phyloP scores from a whole-genome alignment of 2,888 invertebrate species.

The Callyntrura guangdongensis region DNA sequence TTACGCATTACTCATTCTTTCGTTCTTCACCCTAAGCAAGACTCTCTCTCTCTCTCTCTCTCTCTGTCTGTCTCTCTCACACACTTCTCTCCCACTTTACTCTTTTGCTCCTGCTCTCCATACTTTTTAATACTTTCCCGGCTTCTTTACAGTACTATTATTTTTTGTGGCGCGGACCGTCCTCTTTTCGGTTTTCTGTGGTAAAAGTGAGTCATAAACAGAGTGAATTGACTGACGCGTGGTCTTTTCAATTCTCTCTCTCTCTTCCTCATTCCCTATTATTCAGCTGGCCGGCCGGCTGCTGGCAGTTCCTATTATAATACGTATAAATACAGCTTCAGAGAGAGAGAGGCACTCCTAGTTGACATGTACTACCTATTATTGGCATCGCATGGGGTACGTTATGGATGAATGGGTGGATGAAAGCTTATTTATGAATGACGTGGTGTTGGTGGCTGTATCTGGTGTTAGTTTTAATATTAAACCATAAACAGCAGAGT shows the following conservation, averaged over 20 bases:
- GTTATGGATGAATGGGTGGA: slow-evolving; percentile 59
- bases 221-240: slow-evolving; percentile 73
- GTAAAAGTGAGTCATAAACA: slow-evolving; percentile 79
- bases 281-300: slow-evolving; percentile 73
- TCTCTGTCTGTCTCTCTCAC: background rate
- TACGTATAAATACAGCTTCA: background rate
- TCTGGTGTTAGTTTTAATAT: slow-evolving; percentile 69
- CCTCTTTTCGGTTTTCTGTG: slow-evolving; percentile 78
- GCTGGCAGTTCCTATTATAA: slow-evolving; percentile 30
- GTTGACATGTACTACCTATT: slow-evolving; percentile 74
- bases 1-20: slow-evolving; percentile 74
- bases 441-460: slow-evolving; percentile 72
- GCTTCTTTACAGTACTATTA: slow-evolving; percentile 53
- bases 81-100: slow-evolving; percentile 3
- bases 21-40: slow-evolving; percentile 62
- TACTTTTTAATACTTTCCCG: slow-evolving; percentile 78
- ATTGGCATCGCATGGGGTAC: slow-evolving; percentile 70
- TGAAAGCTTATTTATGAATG: slow-evolving; percentile 69
- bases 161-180: slow-evolving; percentile 65
- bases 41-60: slow-evolving; percentile 38
- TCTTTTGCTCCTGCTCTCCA: slow-evolving; percentile 12
- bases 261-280: slow-evolving; percentile 65
- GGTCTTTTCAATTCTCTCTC: slow-evolving; percentile 60
- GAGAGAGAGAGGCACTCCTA: slow-evolving; percentile 47
- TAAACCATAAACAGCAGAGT: slow-evolving; percentile 59